Conservation (phyloP, 2,888 invertebrate genomes). For the Ecdyonurus torrentis region DNA sequence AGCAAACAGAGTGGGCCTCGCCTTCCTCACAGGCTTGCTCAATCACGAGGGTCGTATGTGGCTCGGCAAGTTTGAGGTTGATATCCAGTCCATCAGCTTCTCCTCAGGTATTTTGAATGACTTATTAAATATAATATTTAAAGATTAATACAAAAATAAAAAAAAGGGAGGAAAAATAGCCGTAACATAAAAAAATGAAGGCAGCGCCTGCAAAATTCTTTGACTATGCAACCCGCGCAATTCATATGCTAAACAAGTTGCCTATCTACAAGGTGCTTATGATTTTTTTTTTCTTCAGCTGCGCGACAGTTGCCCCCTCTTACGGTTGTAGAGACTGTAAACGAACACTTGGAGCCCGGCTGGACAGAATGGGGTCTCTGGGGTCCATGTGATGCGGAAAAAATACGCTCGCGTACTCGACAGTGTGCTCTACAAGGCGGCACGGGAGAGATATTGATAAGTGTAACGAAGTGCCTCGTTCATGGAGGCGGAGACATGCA, state of each 20-base stretch:
- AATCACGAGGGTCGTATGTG: slow-evolving; percentile 20
- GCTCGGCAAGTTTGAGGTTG: slow-evolving; percentile 21
- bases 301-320: neutral
- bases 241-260: neutral
- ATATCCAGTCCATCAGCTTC: slow-evolving; percentile 23
- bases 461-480: slow-evolving; percentile 14
- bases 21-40: slow-evolving; percentile 21
- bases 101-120: too few species aligned
- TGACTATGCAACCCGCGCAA: neutral
- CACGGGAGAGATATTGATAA: slow-evolving; percentile 14
- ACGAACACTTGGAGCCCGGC: neutral
- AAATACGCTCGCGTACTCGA: slow-evolving; percentile 16
- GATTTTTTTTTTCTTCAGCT: neutral
- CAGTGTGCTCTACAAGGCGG: slow-evolving; percentile 15
- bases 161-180: neutral
- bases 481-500: slow-evolving; percentile 15
- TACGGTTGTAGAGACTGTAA: neutral
- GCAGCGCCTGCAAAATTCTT: neutral
- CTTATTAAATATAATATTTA: too few species aligned
- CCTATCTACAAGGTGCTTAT: neutral
- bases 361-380: slow-evolving; percentile 17
- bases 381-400: slow-evolving; percentile 14
- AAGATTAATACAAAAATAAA: neutral
- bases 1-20: slow-evolving; percentile 22
- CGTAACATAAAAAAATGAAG: neutral